Evolutionary conservation across 2,888 invertebrate genomes (phyloP).

Genomic region (Ichneumoninae sp.): DNA sequence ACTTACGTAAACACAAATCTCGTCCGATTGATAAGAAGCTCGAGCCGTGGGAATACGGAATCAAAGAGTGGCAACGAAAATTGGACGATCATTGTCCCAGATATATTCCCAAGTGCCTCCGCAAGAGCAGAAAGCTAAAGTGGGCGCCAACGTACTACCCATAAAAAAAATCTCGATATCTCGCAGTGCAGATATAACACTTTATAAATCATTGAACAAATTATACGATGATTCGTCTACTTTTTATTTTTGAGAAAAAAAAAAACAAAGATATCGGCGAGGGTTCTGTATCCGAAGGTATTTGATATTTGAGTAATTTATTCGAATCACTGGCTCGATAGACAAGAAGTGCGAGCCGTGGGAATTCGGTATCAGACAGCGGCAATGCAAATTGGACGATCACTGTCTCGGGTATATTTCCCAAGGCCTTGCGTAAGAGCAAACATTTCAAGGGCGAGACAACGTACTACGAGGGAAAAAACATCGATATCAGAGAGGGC

Average conservation of each 20-base stretch:
- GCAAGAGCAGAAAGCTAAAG: slow-evolving; percentile 78
- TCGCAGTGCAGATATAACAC: slow-evolving; percentile 58
- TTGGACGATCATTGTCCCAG: slow-evolving; percentile 88
- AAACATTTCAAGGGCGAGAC: slow-evolving; percentile 85
- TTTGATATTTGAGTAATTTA: too few relatives aligned
- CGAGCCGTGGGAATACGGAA: slow-evolving; percentile 89
- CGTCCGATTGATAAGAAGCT: slow-evolving; percentile 89
- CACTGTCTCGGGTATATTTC: slow-evolving; percentile 89
- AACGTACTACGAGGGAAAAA: slow-evolving; percentile 88
- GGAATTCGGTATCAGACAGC: slow-evolving; percentile 88
- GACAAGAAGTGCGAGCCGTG: slow-evolving; percentile 90
- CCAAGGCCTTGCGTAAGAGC: slow-evolving; percentile 83
- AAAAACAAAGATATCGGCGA: too few relatives aligned
- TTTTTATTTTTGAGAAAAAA: background rate
- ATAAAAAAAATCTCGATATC: slow-evolving; percentile 68
- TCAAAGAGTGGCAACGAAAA: slow-evolving; percentile 87
- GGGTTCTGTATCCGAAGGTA: too few relatives aligned
- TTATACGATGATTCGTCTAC: background rate
- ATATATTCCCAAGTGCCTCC: slow-evolving; percentile 88
- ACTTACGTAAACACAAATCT: slow-evolving; percentile 90
- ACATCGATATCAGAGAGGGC: slow-evolving; percentile 40
- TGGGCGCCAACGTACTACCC: slow-evolving; percentile 90
- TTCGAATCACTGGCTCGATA: slow-evolving; percentile 81
- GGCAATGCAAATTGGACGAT: slow-evolving; percentile 88
- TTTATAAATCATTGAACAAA: slow-evolving; percentile 59